Evolutionary conservation across 2,113 vertebrate genomes (phyloP).

Genomic region (Rissa tridactyla): DNA sequence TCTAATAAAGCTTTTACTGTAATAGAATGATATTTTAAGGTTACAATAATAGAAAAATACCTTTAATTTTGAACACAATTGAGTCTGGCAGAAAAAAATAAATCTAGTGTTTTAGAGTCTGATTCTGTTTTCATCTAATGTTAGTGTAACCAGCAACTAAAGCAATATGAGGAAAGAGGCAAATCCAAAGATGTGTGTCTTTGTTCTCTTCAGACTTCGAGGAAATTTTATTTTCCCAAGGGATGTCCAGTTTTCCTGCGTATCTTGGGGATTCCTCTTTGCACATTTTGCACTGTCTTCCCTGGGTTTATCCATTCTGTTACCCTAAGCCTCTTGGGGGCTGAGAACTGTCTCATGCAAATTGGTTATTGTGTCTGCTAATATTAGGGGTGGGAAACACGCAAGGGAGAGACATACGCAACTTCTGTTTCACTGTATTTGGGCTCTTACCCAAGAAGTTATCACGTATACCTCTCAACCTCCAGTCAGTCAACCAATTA

Average conservation of each 20-base stretch:
- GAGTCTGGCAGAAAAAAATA: background rate
- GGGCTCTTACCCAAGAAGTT: background rate
- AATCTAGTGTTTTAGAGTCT: background rate
- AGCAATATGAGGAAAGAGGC: background rate
- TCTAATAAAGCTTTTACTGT: background rate
- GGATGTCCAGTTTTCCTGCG: background rate
- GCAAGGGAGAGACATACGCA: background rate
- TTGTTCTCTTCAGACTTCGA: background rate
- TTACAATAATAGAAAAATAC: background rate
- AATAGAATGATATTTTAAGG: background rate
- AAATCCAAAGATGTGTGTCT: fast-evolving
- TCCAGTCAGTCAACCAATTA: background rate
- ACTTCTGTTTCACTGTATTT: background rate
- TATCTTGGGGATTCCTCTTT: background rate
- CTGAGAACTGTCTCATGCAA: background rate
- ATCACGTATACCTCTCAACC: background rate
- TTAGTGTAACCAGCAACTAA: background rate
- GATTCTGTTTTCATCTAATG: background rate
- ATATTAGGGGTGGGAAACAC: background rate
- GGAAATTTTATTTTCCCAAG: background rate
- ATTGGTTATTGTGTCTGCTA: background rate
- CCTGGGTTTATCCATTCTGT: background rate
- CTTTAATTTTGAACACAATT: background rate
- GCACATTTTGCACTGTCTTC: background rate
- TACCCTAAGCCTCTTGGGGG: background rate